phyloP scores from a whole-genome alignment of 2,113 vertebrate genomes.

The Poicephalus meyeri region DNA sequence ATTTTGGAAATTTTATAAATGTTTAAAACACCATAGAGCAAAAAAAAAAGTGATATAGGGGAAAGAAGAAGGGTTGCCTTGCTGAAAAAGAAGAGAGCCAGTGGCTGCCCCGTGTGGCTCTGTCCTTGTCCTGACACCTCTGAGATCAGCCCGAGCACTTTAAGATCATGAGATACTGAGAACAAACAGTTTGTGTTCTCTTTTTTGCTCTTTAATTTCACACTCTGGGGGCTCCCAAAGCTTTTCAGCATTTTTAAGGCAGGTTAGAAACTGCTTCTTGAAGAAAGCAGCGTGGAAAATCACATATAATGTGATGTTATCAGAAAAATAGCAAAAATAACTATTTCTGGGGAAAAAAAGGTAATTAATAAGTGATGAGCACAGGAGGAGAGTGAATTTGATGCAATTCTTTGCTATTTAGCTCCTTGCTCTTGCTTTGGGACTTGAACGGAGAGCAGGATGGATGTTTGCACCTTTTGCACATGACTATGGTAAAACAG shows the following conservation, averaged over 20 bases:
- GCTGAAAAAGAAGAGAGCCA: not conserved
- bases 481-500: rapidly evolving
- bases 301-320: not conserved
- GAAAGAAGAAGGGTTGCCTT: not conserved
- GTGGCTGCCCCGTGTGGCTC: not conserved
- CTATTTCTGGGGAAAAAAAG: not conserved
- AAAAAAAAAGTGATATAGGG: not conserved
- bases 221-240: slow-evolving; percentile 4
- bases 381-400: not conserved
- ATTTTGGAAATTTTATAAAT: not conserved
- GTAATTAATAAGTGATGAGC: not conserved
- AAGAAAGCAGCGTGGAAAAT: not conserved
- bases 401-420: not conserved
- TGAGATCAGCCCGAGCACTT: not conserved
- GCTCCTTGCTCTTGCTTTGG: not conserved
- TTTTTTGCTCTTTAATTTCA: not conserved
- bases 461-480: not conserved
- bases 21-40: not conserved
- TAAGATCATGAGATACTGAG: slow-evolving; percentile 30
- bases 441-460: not conserved
- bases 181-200: slow-evolving; percentile 47
- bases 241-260: not conserved
- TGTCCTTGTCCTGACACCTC: slow-evolving; percentile 7
- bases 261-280: not conserved
- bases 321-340: not conserved